Conservation (phyloP, 2,888 invertebrate species). For the Agelastica alni region DNA sequence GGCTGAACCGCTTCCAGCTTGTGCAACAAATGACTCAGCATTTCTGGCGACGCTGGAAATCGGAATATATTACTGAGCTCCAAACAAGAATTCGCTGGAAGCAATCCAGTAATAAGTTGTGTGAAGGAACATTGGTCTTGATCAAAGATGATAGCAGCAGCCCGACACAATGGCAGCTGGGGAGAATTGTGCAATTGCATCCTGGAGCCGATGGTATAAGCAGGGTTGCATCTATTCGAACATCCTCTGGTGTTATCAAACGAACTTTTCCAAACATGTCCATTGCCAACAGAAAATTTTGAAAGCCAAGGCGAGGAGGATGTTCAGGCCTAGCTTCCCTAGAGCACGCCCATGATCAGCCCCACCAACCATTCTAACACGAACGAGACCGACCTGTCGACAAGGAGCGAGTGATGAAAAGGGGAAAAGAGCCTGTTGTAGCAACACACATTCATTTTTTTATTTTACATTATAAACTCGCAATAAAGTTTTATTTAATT, state of each 20-base stretch:
- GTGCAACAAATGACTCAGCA: slow-evolving; percentile 27
- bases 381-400: too few species aligned
- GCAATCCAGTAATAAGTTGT: background rate
- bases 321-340: background rate
- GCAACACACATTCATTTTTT: too few species aligned
- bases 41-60: slow-evolving; percentile 15
- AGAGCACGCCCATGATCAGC: background rate
- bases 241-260: too few species aligned
- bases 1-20: slow-evolving; percentile 7
- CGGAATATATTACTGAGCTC: background rate
- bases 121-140: background rate
- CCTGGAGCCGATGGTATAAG: background rate
- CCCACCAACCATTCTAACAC: too few species aligned
- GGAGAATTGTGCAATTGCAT: background rate
- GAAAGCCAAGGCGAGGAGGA: background rate
- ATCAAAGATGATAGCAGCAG: background rate
- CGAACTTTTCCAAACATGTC: too few species aligned
- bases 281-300: too few species aligned
- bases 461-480: too few species aligned
- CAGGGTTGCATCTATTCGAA: background rate
- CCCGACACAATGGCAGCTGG: background rate
- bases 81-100: background rate
- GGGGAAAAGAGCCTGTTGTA: too few species aligned
- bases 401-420: too few species aligned
- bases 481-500: too few species aligned